Evolutionary conservation across 2,797 vertebrate genomes (phyloP).

Genomic region (Champsocephalus esox): DNA sequence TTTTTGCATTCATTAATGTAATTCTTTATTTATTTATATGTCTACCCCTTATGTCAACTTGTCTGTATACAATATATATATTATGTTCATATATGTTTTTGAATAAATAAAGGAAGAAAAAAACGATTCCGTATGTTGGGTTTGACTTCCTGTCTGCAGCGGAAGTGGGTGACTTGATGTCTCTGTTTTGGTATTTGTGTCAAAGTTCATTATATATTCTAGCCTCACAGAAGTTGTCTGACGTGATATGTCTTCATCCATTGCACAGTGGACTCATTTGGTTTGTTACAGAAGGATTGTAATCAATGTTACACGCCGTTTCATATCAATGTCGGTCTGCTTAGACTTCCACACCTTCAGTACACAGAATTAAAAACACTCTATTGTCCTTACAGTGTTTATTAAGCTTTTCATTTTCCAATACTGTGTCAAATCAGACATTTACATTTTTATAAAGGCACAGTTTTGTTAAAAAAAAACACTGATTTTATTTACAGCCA

Average conservation of each 20-base stretch:
- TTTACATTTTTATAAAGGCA: slow-evolving; percentile 77
- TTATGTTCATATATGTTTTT: too few relatives aligned
- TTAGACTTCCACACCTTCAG: neutral
- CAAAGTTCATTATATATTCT: neutral
- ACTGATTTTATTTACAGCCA: slow-evolving; percentile 74
- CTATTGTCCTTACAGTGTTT: slow-evolving; percentile 64
- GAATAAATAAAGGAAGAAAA: too few relatives aligned
- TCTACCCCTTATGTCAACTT: too few relatives aligned
- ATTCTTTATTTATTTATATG: too few relatives aligned
- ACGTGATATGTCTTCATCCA: neutral
- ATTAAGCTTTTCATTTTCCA: slow-evolving; percentile 72
- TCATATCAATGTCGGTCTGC: neutral
- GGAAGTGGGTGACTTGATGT: neutral
- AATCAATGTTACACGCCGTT: neutral
- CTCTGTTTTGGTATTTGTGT: neutral
- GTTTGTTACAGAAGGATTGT: neutral
- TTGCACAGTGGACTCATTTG: neutral
- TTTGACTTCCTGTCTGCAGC: slow-evolving; percentile 1
- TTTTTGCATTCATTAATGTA: too few relatives aligned
- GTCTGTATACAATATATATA: too few relatives aligned
- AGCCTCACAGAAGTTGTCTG: neutral
- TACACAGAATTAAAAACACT: slow-evolving; percentile 3
- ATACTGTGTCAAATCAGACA: slow-evolving; percentile 74
- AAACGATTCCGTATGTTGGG: too few relatives aligned
- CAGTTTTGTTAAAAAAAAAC: slow-evolving; percentile 78